These are phyloP conservation scores for Crocidura indochinensis DNA, from an alignment of 2,797 vertebrate species.

Conservation along the genomic window DNA sequence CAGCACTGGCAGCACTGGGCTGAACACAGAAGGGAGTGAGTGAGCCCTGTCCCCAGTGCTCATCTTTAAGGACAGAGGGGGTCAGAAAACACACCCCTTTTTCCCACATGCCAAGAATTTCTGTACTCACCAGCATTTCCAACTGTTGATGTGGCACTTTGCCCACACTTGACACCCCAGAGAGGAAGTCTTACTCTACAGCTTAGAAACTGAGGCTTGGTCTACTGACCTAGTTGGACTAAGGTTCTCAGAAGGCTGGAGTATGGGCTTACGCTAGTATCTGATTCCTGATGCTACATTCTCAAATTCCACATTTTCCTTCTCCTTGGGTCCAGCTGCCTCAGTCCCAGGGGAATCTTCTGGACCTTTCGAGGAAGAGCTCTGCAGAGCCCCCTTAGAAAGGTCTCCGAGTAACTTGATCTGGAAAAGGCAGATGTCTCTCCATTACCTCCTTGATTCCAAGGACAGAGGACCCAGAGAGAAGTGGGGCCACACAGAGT, in stretches of 20 bases:
- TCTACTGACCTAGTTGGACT: not conserved
- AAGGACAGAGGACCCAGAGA: not conserved
- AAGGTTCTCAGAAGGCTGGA: not conserved
- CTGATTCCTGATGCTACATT: not conserved
- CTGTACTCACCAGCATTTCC: not conserved
- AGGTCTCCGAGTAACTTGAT: no score
- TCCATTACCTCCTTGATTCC: not conserved
- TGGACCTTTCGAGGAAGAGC: not conserved
- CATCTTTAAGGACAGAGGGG: no score
- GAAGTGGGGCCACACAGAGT: not conserved
- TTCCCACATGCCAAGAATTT: not conserved
- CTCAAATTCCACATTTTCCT: not conserved
- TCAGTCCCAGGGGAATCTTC: not conserved
- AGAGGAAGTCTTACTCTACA: not conserved
- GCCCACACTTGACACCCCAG: no score
- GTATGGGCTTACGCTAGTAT: not conserved
- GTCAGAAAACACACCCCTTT: not conserved
- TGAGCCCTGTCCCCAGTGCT: no score
- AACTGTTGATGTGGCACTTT: no score
- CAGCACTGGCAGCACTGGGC: not conserved
- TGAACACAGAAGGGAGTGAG: not conserved
- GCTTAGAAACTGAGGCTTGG: slow-evolving; percentile 21
- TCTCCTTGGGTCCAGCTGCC: not conserved
- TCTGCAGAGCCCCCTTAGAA: not conserved
- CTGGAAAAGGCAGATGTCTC: not conserved